Evolutionary conservation across 2,888 invertebrate species (phyloP).

Genomic region (Cordilura impudica): DNA sequence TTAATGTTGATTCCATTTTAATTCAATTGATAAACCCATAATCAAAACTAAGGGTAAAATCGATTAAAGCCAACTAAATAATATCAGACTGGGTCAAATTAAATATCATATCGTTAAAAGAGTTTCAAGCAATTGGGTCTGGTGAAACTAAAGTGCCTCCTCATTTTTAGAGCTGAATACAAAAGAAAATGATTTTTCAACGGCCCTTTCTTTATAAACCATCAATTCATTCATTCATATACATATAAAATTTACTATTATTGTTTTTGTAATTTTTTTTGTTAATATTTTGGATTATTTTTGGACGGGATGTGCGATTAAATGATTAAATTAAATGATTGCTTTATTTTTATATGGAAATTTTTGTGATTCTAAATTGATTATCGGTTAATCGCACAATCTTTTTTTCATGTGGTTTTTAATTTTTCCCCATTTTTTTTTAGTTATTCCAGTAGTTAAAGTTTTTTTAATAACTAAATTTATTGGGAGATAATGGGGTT

Average conservation of each 20-base stretch:
- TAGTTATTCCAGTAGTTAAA: constrained; percentile 68
- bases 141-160: constrained; percentile 65
- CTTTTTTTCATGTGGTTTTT: constrained; percentile 9
- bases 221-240: constrained; percentile 43
- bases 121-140: constrained; percentile 71
- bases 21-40: not conserved
- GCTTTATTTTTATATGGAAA: not conserved
- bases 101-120: constrained; percentile 10
- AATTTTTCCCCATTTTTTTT: constrained; percentile 34
- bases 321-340: not conserved
- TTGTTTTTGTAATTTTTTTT: not conserved
- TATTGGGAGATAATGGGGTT: constrained; percentile 75
- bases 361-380: not conserved
- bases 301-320: not conserved
- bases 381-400: not conserved
- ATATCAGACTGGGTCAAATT: constrained; percentile 30
- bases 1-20: not conserved
- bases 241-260: constrained; percentile 3
- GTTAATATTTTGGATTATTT: not conserved
- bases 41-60: constrained; percentile 19
- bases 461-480: constrained; percentile 75
- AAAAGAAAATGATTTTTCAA: constrained; percentile 72
- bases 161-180: constrained; percentile 60
- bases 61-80: constrained; percentile 62
- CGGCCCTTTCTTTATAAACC: constrained; percentile 68